Evolutionary conservation across 2,797 vertebrate species (phyloP).

Genomic region (Stomatorhinus walkeri): DNA sequence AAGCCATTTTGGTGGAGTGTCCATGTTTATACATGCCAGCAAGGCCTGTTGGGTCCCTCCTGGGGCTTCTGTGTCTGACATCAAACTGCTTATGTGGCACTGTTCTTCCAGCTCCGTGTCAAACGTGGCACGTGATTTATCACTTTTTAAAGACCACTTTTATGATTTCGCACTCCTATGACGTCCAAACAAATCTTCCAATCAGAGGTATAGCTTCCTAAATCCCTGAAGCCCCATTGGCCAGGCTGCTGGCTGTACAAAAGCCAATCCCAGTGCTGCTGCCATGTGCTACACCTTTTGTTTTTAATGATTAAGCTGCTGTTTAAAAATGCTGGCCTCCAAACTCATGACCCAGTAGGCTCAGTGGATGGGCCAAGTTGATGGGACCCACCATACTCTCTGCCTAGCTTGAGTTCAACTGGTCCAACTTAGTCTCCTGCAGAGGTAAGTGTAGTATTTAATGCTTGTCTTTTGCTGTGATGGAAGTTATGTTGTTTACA

Average conservation of each 20-base stretch:
- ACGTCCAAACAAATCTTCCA: constrained; percentile 1
- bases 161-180: constrained; percentile 12
- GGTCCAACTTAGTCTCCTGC: constrained; percentile 29
- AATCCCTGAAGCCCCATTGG: constrained; percentile 56
- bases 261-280: constrained; percentile 57
- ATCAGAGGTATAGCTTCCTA: constrained; percentile 34
- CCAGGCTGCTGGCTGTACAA: constrained; percentile 29
- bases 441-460: constrained; percentile 49
- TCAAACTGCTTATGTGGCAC: constrained; percentile 14
- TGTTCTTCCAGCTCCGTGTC: background rate
- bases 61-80: background rate
- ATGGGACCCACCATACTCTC: constrained; percentile 27
- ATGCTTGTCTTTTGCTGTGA: background rate
- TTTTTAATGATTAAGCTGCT: constrained; percentile 60
- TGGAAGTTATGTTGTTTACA: background rate
- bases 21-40: background rate
- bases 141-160: constrained; percentile 24
- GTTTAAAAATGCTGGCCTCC: constrained; percentile 61
- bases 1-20: background rate
- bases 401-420: constrained; percentile 16
- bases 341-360: constrained; percentile 33
- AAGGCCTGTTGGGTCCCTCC: background rate
- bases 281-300: constrained; percentile 49
- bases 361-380: constrained; percentile 5
- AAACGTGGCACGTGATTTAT: constrained; percentile 25